These are phyloP conservation scores for Microctonus hyperodae DNA, from an alignment of 2,888 invertebrate species.

Conservation along the genomic window DNA sequence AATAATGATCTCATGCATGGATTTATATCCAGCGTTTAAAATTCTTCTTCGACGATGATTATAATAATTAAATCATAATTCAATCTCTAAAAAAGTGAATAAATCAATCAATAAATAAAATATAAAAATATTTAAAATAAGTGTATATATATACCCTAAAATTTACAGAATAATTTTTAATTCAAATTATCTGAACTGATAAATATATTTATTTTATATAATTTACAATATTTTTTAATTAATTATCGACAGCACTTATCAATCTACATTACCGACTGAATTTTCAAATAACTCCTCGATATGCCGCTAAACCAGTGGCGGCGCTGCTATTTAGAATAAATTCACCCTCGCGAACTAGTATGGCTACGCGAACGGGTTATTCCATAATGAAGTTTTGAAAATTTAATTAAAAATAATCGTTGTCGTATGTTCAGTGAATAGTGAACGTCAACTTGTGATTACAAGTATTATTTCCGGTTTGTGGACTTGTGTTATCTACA, in stretches of 20 bases:
- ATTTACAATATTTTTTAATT: neutral
- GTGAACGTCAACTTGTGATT: neutral
- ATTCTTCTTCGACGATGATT: neutral
- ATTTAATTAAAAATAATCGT: neutral
- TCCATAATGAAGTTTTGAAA: neutral
- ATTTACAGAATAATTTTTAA: too few relatives aligned
- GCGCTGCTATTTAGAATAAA: neutral
- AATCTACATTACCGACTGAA: neutral
- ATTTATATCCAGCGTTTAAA: neutral
- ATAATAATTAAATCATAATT: neutral
- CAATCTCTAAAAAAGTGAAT: neutral
- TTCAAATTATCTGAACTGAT: too few relatives aligned
- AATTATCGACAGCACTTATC: neutral
- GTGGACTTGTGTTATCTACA: neutral
- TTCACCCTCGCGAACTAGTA: neutral
- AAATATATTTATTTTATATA: too few relatives aligned
- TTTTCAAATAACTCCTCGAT: neutral
- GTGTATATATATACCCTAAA: too few relatives aligned
- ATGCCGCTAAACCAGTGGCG: neutral
- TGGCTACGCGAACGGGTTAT: neutral
- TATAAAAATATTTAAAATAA: too few relatives aligned
- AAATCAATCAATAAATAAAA: too few relatives aligned
- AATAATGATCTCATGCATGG: slow-evolving; percentile 24
- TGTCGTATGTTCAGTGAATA: neutral
- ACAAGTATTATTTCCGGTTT: neutral